These are phyloP conservation scores for Ichneumon xanthorius DNA, from an alignment of 2,888 invertebrate genomes.

Conservation along the genomic window DNA sequence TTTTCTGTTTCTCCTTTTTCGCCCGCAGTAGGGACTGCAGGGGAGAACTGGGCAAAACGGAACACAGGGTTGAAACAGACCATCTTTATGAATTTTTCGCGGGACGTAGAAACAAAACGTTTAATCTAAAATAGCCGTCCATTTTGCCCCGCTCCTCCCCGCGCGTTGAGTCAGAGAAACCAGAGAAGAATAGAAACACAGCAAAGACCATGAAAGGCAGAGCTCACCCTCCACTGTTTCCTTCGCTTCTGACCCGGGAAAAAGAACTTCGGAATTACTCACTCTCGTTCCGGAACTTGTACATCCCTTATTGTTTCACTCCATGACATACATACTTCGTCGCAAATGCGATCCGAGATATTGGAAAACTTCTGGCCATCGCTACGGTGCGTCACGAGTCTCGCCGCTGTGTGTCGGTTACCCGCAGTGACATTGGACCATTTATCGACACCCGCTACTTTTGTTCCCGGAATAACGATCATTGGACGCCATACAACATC, in stretches of 20 bases:
- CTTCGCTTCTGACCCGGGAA: constrained; percentile 32
- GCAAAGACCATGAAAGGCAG: constrained; percentile 29
- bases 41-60: no score
- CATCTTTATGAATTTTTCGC: no score
- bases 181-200: constrained; percentile 16
- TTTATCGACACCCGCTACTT: not conserved
- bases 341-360: constrained; percentile 58
- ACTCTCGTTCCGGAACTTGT: constrained; percentile 45
- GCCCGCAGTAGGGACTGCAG: constrained; percentile 13
- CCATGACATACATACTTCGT: constrained; percentile 20
- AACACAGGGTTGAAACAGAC: no score
- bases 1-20: not conserved
- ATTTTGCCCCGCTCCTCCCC: no score
- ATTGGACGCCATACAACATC: not conserved
- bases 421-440: not conserved
- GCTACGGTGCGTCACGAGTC: constrained; percentile 2
- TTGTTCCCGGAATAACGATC: not conserved
- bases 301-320: not conserved
- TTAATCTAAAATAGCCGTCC: no score
- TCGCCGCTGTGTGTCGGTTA: not conserved
- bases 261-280: constrained; percentile 59
- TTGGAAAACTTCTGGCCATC: constrained; percentile 63
- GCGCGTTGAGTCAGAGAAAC: constrained; percentile 57
- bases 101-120: not conserved
- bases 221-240: constrained; percentile 53